Conservation (phyloP, 2,113 vertebrate species). For the Probosciger aterrimus region DNA sequence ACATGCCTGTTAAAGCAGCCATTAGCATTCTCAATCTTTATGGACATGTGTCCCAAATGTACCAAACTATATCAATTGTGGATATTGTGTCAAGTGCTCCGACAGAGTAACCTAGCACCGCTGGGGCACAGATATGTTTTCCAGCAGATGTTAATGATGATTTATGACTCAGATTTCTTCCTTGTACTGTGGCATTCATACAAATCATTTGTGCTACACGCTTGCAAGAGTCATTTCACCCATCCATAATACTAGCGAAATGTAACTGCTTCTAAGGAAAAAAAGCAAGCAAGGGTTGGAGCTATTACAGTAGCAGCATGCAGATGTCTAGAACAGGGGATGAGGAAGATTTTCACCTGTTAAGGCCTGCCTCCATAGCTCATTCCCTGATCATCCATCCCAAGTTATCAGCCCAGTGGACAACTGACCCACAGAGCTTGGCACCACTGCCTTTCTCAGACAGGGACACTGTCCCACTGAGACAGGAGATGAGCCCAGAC, state of each 20-base stretch:
- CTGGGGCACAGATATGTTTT: background rate
- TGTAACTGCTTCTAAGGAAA: background rate
- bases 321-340: background rate
- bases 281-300: background rate
- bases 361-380: background rate
- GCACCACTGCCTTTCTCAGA: background rate
- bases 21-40: background rate
- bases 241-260: background rate
- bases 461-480: background rate
- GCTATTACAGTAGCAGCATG: background rate
- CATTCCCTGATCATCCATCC: background rate
- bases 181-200: constrained; percentile 8
- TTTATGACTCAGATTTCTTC: constrained; percentile 58
- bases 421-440: background rate
- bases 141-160: constrained; percentile 43
- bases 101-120: background rate
- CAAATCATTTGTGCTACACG: constrained; percentile 20
- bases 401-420: fast-evolving
- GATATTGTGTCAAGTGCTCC: background rate
- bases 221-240: constrained; percentile 18
- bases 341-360: background rate
- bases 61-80: background rate
- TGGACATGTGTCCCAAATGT: background rate
- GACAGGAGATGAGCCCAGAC: background rate
- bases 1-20: background rate